phyloP scores from a whole-genome alignment of 2,113 vertebrate genomes.

The Phycodurus eques region DNA sequence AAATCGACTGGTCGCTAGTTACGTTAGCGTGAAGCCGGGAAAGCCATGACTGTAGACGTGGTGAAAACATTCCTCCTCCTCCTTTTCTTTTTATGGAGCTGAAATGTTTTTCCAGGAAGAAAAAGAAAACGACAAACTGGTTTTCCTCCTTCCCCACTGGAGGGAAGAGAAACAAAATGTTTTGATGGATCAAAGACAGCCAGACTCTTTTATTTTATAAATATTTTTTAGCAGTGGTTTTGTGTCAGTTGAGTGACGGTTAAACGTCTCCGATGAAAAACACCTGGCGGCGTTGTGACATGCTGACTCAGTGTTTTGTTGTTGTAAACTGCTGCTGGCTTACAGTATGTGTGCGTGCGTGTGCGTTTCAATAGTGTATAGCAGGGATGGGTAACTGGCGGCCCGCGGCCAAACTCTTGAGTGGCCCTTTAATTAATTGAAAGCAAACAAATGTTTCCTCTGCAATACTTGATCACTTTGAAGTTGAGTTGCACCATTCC shows the following conservation, averaged over 20 bases:
- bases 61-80: too few species aligned
- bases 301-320: conserved; percentile 51
- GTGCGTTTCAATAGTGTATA: neutral
- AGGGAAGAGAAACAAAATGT: neutral
- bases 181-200: too few species aligned
- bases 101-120: neutral
- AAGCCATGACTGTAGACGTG: too few species aligned
- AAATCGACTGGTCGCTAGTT: too few species aligned
- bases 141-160: neutral
- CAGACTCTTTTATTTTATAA: neutral
- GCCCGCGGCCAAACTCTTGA: too few species aligned
- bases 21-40: too few species aligned
- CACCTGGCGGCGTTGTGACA: conserved; percentile 11
- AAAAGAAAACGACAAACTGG: neutral
- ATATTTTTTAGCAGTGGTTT: neutral
- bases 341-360: conserved; percentile 1
- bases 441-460: too few species aligned
- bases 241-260: neutral
- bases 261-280: neutral
- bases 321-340: conserved; percentile 51
- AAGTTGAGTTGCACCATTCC: too few species aligned
- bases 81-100: neutral
- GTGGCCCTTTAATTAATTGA: too few species aligned
- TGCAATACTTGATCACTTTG: too few species aligned
- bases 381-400: too few species aligned